phyloP scores from a whole-genome alignment of 2,797 vertebrate genomes.

The Ficedula albicollis region DNA sequence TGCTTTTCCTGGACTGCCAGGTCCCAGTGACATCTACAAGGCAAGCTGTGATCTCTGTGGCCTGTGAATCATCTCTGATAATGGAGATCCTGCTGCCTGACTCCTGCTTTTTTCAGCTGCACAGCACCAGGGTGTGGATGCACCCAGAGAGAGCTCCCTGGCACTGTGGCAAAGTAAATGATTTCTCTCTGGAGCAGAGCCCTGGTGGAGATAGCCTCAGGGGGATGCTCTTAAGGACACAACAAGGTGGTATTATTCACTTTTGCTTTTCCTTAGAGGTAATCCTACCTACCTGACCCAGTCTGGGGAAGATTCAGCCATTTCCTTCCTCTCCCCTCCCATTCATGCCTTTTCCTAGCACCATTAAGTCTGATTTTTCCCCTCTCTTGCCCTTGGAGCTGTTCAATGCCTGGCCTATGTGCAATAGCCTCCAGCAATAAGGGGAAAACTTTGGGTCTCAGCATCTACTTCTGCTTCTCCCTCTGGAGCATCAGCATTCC shows the following conservation, averaged over 20 bases:
- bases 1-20: constrained; percentile 2
- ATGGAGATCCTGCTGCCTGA: background rate
- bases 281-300: background rate
- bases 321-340: background rate
- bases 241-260: background rate
- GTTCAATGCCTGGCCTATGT: background rate
- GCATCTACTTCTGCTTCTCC: background rate
- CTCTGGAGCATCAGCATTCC: background rate
- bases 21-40: background rate
- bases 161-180: accelerated
- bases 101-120: background rate
- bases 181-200: background rate
- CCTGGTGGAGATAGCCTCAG: background rate
- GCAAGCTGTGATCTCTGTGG: constrained; percentile 8
- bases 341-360: background rate
- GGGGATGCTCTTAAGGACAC: background rate
- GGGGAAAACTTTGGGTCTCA: background rate
- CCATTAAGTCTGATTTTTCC: background rate
- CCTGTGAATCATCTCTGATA: background rate
- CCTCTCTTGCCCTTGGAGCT: background rate
- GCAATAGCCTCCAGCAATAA: background rate
- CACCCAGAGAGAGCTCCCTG: background rate
- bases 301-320: background rate
- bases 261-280: background rate
- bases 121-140: background rate